phyloP scores from a whole-genome alignment of 35 echinoderm and acorn worm species.

The Lytechinus pictus region DNA sequence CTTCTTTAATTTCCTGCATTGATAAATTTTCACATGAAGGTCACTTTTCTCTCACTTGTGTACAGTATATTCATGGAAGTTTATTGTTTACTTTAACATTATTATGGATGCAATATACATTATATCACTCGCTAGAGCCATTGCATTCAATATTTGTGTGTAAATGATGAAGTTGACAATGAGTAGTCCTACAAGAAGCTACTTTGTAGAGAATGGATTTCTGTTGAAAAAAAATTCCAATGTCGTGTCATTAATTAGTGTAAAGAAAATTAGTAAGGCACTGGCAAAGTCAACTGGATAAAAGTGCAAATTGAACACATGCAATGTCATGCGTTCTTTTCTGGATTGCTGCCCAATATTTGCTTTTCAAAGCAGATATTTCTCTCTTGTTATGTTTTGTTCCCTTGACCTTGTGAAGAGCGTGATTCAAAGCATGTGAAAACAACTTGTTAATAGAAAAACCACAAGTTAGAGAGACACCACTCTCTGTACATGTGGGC shows the following conservation, averaged over 20 bases:
- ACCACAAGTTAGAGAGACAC: conserved; percentile 7
- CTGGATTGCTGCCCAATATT: conserved; percentile 17
- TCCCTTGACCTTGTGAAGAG: neutral
- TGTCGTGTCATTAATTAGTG: neutral
- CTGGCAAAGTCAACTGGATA: neutral
- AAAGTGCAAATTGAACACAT: conserved; percentile 19
- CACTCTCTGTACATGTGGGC: neutral
- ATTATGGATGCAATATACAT: no score
- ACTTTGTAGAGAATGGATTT: no score
- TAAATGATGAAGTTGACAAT: no score
- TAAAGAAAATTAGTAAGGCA: neutral
- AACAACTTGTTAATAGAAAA: neutral
- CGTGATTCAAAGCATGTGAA: neutral
- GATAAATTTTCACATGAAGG: no score
- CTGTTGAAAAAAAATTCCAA: no score
- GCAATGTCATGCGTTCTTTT: neutral
- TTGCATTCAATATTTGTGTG: no score
- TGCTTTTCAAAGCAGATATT: neutral
- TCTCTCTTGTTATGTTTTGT: neutral
- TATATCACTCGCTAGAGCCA: no score
- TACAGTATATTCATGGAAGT: no score
- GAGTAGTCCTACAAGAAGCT: no score
- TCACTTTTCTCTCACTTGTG: no score
- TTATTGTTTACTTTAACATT: no score
- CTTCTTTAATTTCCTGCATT: no score